Conservation (phyloP, 2,113 vertebrate genomes). For the Ceyx melanurus region DNA sequence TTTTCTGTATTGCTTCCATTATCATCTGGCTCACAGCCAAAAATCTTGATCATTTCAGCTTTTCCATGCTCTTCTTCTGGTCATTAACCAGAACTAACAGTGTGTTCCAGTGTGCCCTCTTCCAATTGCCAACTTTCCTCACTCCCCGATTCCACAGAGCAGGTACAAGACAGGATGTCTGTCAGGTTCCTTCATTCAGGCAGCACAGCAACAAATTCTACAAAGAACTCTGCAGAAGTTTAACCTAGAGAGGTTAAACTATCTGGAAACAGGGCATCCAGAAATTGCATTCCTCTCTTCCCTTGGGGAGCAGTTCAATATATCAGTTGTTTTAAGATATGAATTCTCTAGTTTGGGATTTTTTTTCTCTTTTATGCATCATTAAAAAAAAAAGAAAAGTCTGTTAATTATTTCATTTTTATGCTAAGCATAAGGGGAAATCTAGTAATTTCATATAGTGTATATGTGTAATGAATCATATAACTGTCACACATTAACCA, state of each 20-base stretch:
- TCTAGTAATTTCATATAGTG: background rate
- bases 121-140: background rate
- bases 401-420: background rate
- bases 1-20: background rate
- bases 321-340: background rate
- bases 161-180: background rate
- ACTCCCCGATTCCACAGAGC: background rate
- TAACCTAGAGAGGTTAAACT: background rate
- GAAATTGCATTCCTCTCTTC: background rate
- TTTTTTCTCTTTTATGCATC: background rate
- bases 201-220: background rate
- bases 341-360: background rate
- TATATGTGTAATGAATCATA: background rate
- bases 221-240: background rate
- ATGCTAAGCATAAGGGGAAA: background rate
- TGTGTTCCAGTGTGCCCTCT: rapidly evolving
- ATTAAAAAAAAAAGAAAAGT: background rate
- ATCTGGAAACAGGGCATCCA: background rate
- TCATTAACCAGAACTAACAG: background rate
- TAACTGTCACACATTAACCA: background rate
- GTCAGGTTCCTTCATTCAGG: background rate
- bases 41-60: background rate
- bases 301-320: background rate
- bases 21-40: background rate
- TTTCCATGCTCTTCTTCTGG: background rate